Evolutionary conservation across 2,113 vertebrate genomes (phyloP).

Genomic region (Oryzias curvinotus): DNA sequence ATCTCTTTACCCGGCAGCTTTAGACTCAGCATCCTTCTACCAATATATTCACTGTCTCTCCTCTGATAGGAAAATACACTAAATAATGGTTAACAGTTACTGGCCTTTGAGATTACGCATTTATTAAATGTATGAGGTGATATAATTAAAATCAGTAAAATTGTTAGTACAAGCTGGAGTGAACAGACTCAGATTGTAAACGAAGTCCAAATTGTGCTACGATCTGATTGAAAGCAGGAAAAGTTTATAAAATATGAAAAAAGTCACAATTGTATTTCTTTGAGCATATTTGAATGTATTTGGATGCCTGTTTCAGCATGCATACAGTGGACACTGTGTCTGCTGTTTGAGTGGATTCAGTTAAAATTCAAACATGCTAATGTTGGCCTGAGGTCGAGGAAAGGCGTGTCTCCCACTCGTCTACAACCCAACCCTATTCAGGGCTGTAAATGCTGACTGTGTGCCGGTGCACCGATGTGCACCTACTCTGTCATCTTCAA

Average conservation of each 20-base stretch:
- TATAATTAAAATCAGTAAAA: too few species aligned
- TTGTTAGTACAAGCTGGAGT: too few species aligned
- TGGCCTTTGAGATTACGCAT: too few species aligned
- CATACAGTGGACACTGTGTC: slow-evolving; percentile 13
- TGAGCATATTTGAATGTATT: slow-evolving; percentile 4
- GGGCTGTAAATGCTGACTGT: slow-evolving; percentile 50
- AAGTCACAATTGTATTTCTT: slow-evolving; percentile 3
- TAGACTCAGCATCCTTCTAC: too few species aligned
- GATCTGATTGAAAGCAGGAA: too few species aligned
- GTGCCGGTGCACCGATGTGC: slow-evolving; percentile 32
- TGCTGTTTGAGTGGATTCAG: slow-evolving; percentile 21
- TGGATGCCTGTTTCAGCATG: neutral
- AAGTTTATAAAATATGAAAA: neutral
- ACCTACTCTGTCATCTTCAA: slow-evolving; percentile 36
- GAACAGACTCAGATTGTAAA: too few species aligned
- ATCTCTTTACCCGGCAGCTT: too few species aligned
- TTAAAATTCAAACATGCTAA: slow-evolving; percentile 50
- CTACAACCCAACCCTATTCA: slow-evolving; percentile 49
- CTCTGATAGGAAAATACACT: too few species aligned
- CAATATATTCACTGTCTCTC: too few species aligned
- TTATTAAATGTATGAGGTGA: too few species aligned
- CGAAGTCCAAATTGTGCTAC: too few species aligned
- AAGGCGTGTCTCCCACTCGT: slow-evolving; percentile 34
- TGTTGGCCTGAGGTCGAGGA: slow-evolving; percentile 58
- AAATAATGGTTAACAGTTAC: too few species aligned